Evolutionary conservation across 1,140 invertebrate genomes (phyloP), one percentile per base, ranked within the genome.

Genomic region (Laupala kohalensis): DNA sequence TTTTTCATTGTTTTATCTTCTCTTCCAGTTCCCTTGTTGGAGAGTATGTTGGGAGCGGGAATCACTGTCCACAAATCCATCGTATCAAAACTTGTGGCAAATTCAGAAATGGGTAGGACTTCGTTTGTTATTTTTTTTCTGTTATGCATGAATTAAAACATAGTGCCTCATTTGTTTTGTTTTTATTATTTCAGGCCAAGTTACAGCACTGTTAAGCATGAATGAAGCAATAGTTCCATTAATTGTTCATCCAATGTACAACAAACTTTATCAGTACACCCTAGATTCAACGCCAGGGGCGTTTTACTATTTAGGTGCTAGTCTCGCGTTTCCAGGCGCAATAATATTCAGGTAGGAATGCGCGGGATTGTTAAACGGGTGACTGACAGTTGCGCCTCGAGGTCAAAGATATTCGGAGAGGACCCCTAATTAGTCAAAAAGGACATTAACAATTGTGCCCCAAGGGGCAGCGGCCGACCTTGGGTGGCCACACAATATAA

Each of bases 71-170:
- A 71, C 15, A 69, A 67, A 2, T 75, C 75, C 24, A 74, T 76
- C 53, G 73, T 75, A 12, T 75, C 75, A 5, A 76, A 76, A 69
- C 65, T 74, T n/a, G 73, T 76, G 5, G 72, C 74, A 6, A 71
- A 72, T 29, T 24, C 53, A 15, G 75, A 76, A 64, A 23, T 75
- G 13, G 75, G 75, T 70, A 67, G n/a, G n/a, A n/a, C n/a, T n/a
- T n/a, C n/a, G n/a, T 71, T 9, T 53, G 19, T 53, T 53, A 53
- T 19, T 13, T 9, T 37, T 6, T 37, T 6, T 37, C 30, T 37
- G 30, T 6, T 4, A 53, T 2, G 37, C 19, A 1, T 53, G 37
- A 19, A 4, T 53, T 53, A 53, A 53, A 4, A 53, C 4, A 2
- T 4, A 53, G 37, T 53, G 19, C 9, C n/a, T 13, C 37, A 53